phyloP scores from a whole-genome alignment of 2,888 invertebrate species.

The Drosophila mulleri region DNA sequence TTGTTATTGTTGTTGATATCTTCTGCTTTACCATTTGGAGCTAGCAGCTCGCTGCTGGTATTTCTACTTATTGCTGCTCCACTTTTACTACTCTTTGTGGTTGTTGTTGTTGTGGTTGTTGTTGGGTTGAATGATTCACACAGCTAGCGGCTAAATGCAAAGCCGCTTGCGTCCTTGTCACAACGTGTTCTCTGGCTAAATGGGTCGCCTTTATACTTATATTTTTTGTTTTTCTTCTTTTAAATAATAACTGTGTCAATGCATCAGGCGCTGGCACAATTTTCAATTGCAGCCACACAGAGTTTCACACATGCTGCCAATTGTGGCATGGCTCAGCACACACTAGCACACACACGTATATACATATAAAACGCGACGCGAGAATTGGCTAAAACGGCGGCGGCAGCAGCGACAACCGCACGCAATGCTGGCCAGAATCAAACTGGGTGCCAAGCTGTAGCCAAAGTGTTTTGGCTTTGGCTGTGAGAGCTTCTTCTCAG shows the following conservation, averaged over 20 bases:
- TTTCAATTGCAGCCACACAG: conserved; percentile 32
- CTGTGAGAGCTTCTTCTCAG: conserved; percentile 33
- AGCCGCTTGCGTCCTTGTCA: conserved; percentile 60
- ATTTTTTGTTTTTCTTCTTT: conserved; percentile 14
- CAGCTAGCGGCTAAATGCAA: conserved; percentile 25
- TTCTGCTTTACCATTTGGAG: conserved; percentile 62
- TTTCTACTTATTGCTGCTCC: conserved; percentile 73
- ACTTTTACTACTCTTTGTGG: conserved; percentile 67
- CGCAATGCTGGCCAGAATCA: conserved; percentile 78
- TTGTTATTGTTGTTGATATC: conserved; percentile 28
- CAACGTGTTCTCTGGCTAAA: conserved; percentile 49
- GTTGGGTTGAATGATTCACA: conserved; percentile 21
- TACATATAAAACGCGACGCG: conserved; percentile 4
- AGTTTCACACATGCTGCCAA: conserved; percentile 56
- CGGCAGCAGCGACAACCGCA: conserved; percentile 66
- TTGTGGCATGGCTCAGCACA: conserved; percentile 41
- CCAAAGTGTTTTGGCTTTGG: conserved; percentile 15
- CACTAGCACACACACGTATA: background rate
- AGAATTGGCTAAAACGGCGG: conserved; percentile 15
- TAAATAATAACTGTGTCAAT: conserved; percentile 48
- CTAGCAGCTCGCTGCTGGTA: conserved; percentile 23
- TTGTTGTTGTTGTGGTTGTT: conserved; percentile 16
- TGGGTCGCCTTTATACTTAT: conserved; percentile 47
- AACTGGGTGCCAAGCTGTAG: conserved; percentile 64
- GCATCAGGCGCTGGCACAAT: conserved; percentile 47